Conservation (phyloP, 2,888 invertebrate species). For the Macroteleia sp. region DNA sequence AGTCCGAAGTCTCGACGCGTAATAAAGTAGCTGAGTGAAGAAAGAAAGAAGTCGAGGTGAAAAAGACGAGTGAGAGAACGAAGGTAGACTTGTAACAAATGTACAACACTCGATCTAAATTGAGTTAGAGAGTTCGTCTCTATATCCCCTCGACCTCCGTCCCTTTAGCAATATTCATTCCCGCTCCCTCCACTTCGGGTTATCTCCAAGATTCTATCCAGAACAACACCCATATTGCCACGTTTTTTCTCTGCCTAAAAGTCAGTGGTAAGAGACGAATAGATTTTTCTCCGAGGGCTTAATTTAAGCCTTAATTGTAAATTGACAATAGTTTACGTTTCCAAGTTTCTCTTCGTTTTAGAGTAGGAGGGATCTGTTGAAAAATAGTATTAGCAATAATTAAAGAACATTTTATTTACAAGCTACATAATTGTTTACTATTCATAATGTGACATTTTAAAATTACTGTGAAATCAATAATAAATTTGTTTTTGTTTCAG, state of each 20-base stretch:
- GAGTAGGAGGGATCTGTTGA: neutral
- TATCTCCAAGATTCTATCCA: conserved; percentile 74
- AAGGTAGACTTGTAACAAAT: conserved; percentile 81
- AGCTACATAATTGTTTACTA: no score
- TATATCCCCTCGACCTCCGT: conserved; percentile 68
- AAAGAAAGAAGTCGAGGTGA: conserved; percentile 64
- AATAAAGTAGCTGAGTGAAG: conserved; percentile 69
- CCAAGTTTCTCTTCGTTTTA: conserved; percentile 30
- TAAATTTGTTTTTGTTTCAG: neutral
- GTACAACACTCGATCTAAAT: conserved; percentile 84
- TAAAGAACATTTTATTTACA: no score
- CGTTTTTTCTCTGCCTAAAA: conserved; percentile 68
- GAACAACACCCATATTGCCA: conserved; percentile 80
- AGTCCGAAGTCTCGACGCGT: conserved; percentile 67
- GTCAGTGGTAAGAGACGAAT: conserved; percentile 70
- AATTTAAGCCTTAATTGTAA: conserved; percentile 82
- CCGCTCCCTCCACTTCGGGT: conserved; percentile 69
- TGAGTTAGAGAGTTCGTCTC: conserved; percentile 80
- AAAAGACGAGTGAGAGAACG: conserved; percentile 63
- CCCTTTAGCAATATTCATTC: conserved; percentile 68
- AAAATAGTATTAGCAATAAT: neutral
- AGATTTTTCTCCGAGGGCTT: conserved; percentile 83
- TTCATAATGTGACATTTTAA: no score
- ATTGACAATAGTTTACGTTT: conserved; percentile 70
- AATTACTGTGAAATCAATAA: no score